Percentiles rank a stretch among this genome's conserved stretches.
These are phyloP conservation scores for Drosophila busckii DNA, from an alignment of 1,140 invertebrate genomes.

Conservation along the genomic window DNA sequence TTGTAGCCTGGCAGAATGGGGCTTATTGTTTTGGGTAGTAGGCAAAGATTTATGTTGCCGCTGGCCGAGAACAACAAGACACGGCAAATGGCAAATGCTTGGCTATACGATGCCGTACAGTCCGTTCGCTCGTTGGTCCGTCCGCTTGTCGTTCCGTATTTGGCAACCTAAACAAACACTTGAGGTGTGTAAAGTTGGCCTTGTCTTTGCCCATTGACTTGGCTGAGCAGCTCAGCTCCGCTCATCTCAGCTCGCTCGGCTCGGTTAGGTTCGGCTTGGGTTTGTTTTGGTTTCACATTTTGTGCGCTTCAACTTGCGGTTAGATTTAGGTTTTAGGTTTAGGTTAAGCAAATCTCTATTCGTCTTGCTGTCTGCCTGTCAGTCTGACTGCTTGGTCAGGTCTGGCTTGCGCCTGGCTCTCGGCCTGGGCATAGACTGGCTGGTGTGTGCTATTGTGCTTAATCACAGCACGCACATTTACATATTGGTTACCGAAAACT, in stretches of 20 bases:
- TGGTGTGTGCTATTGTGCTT: constrained; percentile 52
- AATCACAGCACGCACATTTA: constrained; percentile 77
- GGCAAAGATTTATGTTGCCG: constrained; percentile 64
- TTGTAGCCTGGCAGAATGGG: not conserved
- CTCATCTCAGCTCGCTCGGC: no score
- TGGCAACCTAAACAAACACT: constrained; percentile 74
- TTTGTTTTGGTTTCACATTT: constrained; percentile 46
- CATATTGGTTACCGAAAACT: constrained; percentile 76
- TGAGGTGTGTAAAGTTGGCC: constrained; percentile 76
- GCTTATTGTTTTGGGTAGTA: constrained; percentile 42
- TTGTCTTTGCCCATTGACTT: constrained; percentile 63
- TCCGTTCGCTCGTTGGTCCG: constrained; percentile 10
- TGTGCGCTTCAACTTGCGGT: constrained; percentile 38
- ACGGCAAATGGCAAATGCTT: constrained; percentile 41
- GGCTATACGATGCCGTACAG: constrained; percentile 5
- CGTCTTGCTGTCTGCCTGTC: constrained; percentile 6
- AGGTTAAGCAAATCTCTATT: constrained; percentile 9
- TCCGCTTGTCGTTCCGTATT: no score
- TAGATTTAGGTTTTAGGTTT: constrained; percentile 43
- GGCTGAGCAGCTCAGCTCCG: no score
- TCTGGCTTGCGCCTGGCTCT: no score
- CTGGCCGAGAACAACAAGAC: constrained; percentile 53
- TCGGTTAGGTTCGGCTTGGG: constrained; percentile 26
- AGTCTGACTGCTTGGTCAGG: constrained; percentile 30
- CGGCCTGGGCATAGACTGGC: no score